A percentile compares a stretch with the other conserved stretches of the same genome.
phyloP scores from a whole-genome alignment of 1,140 invertebrate genomes.

The Zaprionus nigranus region DNA sequence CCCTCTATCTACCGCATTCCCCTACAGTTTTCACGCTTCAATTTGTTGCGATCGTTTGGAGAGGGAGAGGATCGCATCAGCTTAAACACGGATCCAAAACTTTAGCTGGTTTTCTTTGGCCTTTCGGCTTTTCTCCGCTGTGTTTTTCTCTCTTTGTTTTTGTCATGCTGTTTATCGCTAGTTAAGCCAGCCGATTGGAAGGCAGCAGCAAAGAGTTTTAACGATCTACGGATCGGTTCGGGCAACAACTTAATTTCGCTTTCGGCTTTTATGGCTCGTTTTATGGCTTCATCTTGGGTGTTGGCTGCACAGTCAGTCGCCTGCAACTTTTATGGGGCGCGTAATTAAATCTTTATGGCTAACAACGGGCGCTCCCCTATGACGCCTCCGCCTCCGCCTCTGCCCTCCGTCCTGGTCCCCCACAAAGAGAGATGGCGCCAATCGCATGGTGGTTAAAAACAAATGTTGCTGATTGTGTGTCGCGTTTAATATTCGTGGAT shows the following conservation, averaged over 20 bases:
- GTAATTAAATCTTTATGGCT: conserved; percentile 71
- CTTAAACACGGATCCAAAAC: conserved; percentile 13
- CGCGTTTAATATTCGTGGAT: conserved; percentile 53
- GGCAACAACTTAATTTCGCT: conserved; percentile 47
- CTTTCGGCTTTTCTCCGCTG: too few relatives aligned
- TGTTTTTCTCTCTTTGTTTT: conserved; percentile 11
- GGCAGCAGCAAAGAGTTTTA: conserved; percentile 12
- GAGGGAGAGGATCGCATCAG: background rate
- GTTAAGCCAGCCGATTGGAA: background rate
- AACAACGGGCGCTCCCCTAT: conserved; percentile 17
- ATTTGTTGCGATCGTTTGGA: conserved; percentile 3
- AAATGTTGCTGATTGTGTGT: conserved; percentile 20
- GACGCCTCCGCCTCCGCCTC: background rate
- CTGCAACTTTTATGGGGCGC: conserved; percentile 42
- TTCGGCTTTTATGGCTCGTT: conserved; percentile 28
- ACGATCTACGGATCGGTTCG: conserved; percentile 45
- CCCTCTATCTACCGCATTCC: background rate
- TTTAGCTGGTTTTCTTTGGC: conserved; percentile 9
- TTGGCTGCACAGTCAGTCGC: conserved; percentile 19
- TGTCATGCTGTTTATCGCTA: conserved; percentile 34
- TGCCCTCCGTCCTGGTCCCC: background rate
- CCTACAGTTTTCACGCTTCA: conserved; percentile 12
- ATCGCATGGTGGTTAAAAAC: conserved; percentile 57
- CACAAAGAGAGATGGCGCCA: conserved; percentile 39
- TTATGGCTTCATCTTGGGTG: conserved; percentile 52